Percentiles rank a stretch among this genome's conserved stretches.
Evolutionary conservation across 2,797 vertebrate genomes (phyloP).

Genomic region (Tapirus indicus): DNA sequence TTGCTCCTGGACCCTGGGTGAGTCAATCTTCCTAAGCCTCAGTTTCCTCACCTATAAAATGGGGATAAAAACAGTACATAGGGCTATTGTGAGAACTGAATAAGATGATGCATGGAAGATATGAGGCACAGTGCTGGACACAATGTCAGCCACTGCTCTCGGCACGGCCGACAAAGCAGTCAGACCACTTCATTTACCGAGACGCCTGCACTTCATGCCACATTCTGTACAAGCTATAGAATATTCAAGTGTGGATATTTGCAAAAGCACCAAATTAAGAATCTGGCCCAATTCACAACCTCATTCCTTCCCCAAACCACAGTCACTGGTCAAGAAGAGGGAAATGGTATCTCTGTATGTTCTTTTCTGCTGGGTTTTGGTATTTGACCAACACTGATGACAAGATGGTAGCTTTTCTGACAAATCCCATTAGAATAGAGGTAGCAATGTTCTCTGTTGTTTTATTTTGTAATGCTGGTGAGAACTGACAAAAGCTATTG

Average conservation of each 20-base stretch:
- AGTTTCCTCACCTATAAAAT: slow-evolving; percentile 12
- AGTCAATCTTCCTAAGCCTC: neutral
- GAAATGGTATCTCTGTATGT: neutral
- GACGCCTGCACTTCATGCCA: neutral
- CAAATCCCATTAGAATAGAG: neutral
- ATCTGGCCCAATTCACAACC: neutral
- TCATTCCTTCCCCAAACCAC: neutral
- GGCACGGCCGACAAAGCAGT: neutral
- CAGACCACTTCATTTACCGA: neutral
- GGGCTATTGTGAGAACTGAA: neutral
- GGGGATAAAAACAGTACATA: neutral
- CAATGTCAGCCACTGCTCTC: neutral
- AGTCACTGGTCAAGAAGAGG: neutral
- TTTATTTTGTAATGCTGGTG: neutral
- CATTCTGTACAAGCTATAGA: neutral
- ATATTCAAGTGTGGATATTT: neutral
- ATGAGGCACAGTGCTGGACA: neutral
- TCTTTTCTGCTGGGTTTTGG: slow-evolving; percentile 7
- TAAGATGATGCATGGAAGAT: neutral
- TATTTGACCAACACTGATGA: slow-evolving; percentile 9
- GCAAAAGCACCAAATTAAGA: neutral
- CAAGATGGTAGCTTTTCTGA: neutral
- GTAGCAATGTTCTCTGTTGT: neutral
- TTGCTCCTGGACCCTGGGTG: neutral
- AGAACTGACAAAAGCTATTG: neutral